Conservation (phyloP, 2,113 vertebrate genomes). For the human region GRCh38 chr3:45781001-45781500, state of each 20-base stretch:
- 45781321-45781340: rapidly evolving
- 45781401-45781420: neutral
- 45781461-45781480: neutral
- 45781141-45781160: no score
- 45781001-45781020: neutral
- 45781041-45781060: no score
- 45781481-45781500: neutral
- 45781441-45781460: neutral
- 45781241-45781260: neutral
- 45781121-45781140: no score
- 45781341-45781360: neutral
- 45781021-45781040: neutral
- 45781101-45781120: no score
- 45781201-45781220: no score
- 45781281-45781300: neutral
- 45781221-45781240: neutral
- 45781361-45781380: neutral
- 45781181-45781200: no score
- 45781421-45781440: neutral
- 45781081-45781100: no score
- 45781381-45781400: neutral
- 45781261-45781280: neutral
- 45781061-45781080: no score
- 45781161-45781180: no score
- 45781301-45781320: neutral